Evolutionary conservation across 2,113 vertebrate species (phyloP).

Genomic region (Pygoscelis adeliae): DNA sequence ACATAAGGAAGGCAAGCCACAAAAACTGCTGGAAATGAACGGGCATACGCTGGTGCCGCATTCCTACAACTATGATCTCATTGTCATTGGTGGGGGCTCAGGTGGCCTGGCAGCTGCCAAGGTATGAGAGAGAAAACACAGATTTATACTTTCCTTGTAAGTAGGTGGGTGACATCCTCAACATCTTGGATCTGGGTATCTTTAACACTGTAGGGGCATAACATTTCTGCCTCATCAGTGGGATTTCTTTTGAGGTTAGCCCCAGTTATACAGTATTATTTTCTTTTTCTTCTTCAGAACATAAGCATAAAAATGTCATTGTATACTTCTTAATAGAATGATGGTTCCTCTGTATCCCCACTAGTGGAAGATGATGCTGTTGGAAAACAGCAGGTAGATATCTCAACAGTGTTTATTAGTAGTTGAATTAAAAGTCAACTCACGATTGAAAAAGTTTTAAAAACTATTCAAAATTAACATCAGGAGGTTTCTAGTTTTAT

Average conservation of each 20-base stretch:
- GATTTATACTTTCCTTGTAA: neutral
- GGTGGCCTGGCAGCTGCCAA: constrained; percentile 84
- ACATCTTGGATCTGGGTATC: neutral
- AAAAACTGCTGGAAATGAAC: constrained; percentile 45
- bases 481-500: neutral
- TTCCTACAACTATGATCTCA: constrained; percentile 81
- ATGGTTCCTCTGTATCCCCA: neutral
- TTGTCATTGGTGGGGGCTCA: constrained; percentile 84
- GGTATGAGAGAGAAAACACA: constrained; percentile 58
- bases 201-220: neutral
- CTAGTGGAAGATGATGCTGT: neutral
- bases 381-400: neutral
- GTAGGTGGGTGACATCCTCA: neutral
- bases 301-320: neutral
- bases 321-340: neutral
- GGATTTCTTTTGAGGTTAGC: neutral
- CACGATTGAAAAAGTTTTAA: neutral
- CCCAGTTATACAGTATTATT: neutral
- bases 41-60: fast-evolving
- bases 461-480: neutral
- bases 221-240: neutral
- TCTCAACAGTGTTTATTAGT: neutral
- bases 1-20: constrained; percentile 32
- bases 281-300: neutral
- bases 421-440: neutral